These are phyloP conservation scores for Adelphocoris suturalis DNA, from an alignment of 2,888 invertebrate genomes.

Conservation along the genomic window DNA sequence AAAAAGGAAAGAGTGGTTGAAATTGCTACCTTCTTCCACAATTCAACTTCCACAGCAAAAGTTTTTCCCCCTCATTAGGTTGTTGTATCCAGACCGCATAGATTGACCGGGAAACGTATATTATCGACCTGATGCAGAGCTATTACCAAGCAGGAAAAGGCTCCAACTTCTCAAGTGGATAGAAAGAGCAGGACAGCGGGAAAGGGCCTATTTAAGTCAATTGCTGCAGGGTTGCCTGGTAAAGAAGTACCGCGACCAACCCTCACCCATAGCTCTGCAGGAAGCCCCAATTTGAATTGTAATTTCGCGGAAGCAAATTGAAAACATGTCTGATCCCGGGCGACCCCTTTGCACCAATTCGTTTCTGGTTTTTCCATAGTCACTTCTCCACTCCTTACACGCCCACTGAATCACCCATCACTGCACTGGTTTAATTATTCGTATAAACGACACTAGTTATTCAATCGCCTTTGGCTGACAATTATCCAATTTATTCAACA, in stretches of 20 bases:
- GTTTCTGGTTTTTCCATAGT: neutral
- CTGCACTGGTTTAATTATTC: neutral
- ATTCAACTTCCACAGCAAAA: neutral
- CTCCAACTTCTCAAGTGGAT: slow-evolving; percentile 43
- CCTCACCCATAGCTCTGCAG: slow-evolving; percentile 44
- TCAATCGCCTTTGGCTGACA: too few relatives aligned
- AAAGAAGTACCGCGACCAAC: slow-evolving; percentile 51
- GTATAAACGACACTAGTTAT: neutral
- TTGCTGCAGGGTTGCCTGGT: slow-evolving; percentile 64
- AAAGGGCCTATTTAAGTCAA: slow-evolving; percentile 68
- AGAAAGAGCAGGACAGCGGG: neutral
- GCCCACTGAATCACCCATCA: slow-evolving; percentile 3
- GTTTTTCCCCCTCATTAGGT: neutral
- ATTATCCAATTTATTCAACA: too few relatives aligned
- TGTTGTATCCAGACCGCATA: neutral
- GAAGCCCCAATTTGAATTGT: slow-evolving; percentile 65
- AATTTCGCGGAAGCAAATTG: slow-evolving; percentile 60
- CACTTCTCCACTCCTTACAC: neutral
- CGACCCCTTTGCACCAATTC: slow-evolving; percentile 30
- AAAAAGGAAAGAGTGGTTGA: too few relatives aligned
- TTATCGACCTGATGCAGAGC: slow-evolving; percentile 45
- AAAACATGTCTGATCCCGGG: slow-evolving; percentile 57
- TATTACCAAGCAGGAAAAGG: slow-evolving; percentile 10
- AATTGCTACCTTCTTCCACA: too few relatives aligned
- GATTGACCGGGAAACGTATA: slow-evolving; percentile 6